Evolutionary conservation across 1,140 invertebrate genomes (phyloP).

Genomic region (Trichomalopsis sarcophagae): DNA sequence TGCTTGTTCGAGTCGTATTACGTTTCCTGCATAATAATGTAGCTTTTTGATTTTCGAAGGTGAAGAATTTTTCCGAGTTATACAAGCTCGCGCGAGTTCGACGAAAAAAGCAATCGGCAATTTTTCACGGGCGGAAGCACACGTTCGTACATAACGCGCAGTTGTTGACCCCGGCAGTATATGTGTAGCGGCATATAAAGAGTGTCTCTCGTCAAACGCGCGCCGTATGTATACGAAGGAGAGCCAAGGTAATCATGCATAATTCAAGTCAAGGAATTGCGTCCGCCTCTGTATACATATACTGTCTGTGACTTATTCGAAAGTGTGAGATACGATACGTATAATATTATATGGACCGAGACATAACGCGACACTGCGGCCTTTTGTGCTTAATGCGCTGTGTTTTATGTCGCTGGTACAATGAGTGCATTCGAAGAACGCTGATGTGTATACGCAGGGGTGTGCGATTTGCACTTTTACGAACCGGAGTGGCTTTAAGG

Average conservation of each 20-base stretch:
- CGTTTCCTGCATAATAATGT: no score
- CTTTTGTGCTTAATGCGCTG: background rate
- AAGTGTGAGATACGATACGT: background rate
- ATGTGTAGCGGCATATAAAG: no score
- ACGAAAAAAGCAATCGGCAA: no score
- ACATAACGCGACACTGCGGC: background rate
- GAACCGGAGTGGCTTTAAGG: no score
- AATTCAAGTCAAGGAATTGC: background rate
- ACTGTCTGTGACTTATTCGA: background rate
- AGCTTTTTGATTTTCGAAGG: no score
- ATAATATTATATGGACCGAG: no score
- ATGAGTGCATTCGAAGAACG: background rate
- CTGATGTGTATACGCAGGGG: background rate
- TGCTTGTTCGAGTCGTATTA: background rate
- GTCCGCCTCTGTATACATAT: background rate
- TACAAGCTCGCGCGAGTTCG: no score
- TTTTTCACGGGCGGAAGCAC: no score
- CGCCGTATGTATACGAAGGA: background rate
- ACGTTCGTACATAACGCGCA: no score
- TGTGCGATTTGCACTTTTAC: no score
- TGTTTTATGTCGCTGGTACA: background rate
- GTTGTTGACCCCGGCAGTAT: no score
- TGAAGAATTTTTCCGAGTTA: no score
- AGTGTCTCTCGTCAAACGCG: background rate
- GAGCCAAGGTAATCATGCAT: slow-evolving; percentile 3